phyloP scores from a whole-genome alignment of 2,888 invertebrate species.

The Glomeris marginata region DNA sequence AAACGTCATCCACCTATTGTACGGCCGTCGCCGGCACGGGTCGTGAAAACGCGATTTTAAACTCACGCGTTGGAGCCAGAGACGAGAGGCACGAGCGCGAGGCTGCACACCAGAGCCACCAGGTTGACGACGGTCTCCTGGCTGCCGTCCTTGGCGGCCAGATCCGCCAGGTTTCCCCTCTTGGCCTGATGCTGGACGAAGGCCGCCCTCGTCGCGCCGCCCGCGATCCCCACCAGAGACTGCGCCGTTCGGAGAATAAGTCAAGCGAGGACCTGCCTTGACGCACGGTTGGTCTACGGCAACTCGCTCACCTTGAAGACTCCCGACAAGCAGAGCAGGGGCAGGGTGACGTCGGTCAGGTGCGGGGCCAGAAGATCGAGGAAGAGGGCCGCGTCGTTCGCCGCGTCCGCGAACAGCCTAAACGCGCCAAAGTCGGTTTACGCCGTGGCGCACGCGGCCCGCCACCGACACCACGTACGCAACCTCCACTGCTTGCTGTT shows the following conservation, averaged over 20 bases:
- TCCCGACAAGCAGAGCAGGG: conserved; percentile 33
- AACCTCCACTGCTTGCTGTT: conserved; percentile 89
- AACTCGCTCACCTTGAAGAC: conserved; percentile 22
- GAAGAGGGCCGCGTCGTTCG: conserved; percentile 81
- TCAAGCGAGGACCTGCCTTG: background rate
- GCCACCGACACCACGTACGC: conserved; percentile 41
- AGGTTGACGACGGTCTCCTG: conserved; percentile 95
- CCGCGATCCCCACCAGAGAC: conserved; percentile 70
- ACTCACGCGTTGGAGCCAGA: conserved; percentile 25
- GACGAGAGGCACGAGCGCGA: conserved; percentile 53
- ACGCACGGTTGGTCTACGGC: background rate
- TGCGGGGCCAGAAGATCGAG: conserved; percentile 66
- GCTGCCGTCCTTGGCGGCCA: conserved; percentile 84
- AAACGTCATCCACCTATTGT: background rate
- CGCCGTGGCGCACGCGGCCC: background rate
- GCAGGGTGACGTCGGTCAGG: conserved; percentile 36
- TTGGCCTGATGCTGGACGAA: conserved; percentile 81
- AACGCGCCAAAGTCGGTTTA: conserved; percentile 2
- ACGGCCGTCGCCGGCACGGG: conserved; percentile 14
- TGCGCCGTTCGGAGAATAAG: conserved; percentile 48
- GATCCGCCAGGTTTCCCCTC: conserved; percentile 81
- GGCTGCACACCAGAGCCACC: conserved; percentile 60
- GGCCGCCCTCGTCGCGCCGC: conserved; percentile 82
- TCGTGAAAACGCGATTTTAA: too few species aligned
- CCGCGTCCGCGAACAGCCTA: conserved; percentile 68